Conservation (phyloP, 2,797 vertebrate genomes). For the Hemitrygon akajei region DNA sequence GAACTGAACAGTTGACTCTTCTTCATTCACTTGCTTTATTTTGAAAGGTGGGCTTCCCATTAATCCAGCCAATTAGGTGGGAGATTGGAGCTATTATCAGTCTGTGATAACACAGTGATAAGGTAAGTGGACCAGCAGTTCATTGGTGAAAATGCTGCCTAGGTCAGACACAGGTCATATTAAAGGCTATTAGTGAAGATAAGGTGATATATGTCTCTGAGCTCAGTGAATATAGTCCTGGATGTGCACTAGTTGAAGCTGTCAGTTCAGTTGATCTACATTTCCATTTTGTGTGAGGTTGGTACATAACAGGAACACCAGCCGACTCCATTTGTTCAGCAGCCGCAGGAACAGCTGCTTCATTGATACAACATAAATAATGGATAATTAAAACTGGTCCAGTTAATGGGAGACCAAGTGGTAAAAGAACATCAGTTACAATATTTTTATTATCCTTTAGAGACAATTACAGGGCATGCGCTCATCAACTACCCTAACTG, state of each 20-base stretch:
- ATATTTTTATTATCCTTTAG: conserved; percentile 46
- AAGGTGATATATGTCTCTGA: conserved; percentile 20
- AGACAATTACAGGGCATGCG: conserved; percentile 62
- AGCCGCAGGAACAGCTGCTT: conserved; percentile 46
- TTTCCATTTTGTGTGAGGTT: conserved; percentile 6
- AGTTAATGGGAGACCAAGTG: conserved; percentile 44
- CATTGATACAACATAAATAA: conserved; percentile 45
- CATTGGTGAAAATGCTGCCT: conserved; percentile 26
- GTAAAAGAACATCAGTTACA: conserved; percentile 43
- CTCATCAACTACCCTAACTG: conserved; percentile 41
- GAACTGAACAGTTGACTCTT: not conserved
- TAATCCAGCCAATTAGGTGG: conserved; percentile 6
- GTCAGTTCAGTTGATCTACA: conserved; percentile 33
- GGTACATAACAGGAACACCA: conserved; percentile 26
- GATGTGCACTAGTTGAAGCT: conserved; percentile 22
- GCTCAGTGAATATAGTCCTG: conserved; percentile 2
- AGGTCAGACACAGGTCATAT: not conserved
- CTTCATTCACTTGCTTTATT: not conserved
- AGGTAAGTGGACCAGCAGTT: not conserved
- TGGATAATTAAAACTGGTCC: conserved; percentile 47
- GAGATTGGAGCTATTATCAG: not conserved
- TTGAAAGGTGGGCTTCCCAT: not conserved
- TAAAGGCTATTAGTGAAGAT: conserved; percentile 24
- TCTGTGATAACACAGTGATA: not conserved
- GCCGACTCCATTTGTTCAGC: conserved; percentile 36